Evolutionary conservation across 2,797 vertebrate genomes (phyloP).

Genomic region (Diglossa cyanea): DNA sequence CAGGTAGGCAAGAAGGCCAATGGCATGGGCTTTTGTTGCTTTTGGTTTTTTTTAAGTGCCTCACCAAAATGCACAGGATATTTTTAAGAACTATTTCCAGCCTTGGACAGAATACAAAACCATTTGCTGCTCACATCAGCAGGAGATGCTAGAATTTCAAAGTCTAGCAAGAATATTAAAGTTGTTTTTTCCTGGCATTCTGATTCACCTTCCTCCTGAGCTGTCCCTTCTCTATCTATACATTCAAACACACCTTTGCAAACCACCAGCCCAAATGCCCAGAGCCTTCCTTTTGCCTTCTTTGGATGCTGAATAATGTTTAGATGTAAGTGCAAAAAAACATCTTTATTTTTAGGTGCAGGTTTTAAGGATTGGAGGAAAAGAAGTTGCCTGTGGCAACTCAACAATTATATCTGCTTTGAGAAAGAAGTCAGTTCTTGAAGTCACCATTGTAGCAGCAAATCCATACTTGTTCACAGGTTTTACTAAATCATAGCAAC

Average conservation of each 20-base stretch:
- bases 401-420: neutral
- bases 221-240: neutral
- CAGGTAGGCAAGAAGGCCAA: neutral
- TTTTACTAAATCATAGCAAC: neutral
- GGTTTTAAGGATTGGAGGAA: neutral
- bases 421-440: neutral
- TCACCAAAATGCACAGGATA: neutral
- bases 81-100: neutral
- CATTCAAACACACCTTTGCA: neutral
- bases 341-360: neutral
- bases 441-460: neutral
- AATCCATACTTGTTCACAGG: neutral
- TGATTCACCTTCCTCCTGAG: neutral
- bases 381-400: neutral
- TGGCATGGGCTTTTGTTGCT: rapidly evolving
- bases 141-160: neutral
- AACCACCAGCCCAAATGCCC: neutral
- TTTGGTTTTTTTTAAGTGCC: neutral
- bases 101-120: neutral
- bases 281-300: neutral
- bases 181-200: neutral
- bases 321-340: neutral
- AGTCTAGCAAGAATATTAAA: neutral
- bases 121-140: neutral
- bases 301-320: neutral